Percentiles rank a stretch among this genome's conserved stretches.
phyloP scores from a whole-genome alignment of 2,113 vertebrate genomes.

The Phyllopteryx taeniolatus region DNA sequence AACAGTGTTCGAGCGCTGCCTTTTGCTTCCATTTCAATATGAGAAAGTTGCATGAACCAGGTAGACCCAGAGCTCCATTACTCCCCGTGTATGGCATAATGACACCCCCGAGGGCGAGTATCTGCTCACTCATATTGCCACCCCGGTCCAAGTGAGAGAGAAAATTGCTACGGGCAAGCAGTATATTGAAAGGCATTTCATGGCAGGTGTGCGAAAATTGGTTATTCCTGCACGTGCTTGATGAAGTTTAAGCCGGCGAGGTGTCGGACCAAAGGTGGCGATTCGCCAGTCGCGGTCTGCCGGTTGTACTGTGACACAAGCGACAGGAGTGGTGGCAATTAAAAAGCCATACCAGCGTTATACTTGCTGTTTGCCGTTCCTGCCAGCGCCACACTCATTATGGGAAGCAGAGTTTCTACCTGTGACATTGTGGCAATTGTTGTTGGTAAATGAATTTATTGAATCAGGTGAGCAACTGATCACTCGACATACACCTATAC shows the following conservation, averaged over 20 bases:
- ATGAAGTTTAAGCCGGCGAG: conserved; percentile 39
- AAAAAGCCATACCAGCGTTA: conserved; percentile 41
- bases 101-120: conserved; percentile 53
- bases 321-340: conserved; percentile 54
- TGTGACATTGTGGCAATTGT: neutral
- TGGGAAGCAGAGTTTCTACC: conserved; percentile 28
- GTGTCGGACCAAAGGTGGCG: conserved; percentile 13
- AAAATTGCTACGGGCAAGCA: conserved; percentile 49
- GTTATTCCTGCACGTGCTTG: conserved; percentile 55
- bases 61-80: conserved; percentile 58
- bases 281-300: neutral
- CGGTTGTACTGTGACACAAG: conserved; percentile 16
- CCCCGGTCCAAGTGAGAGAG: conserved; percentile 40
- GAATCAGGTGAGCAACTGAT: no score
- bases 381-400: conserved; percentile 33
- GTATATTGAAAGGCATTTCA: conserved; percentile 58
- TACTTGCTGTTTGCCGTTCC: conserved; percentile 36
- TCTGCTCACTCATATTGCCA: conserved; percentile 62
- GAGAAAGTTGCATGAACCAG: conserved; percentile 45
- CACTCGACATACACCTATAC: no score
- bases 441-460: no score
- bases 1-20: conserved; percentile 43
- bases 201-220: conserved; percentile 48
- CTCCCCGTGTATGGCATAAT: conserved; percentile 60
- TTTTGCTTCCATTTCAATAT: conserved; percentile 52